phyloP scores from a whole-genome alignment of 2,113 vertebrate species.

The Corythornis vintsioides region DNA sequence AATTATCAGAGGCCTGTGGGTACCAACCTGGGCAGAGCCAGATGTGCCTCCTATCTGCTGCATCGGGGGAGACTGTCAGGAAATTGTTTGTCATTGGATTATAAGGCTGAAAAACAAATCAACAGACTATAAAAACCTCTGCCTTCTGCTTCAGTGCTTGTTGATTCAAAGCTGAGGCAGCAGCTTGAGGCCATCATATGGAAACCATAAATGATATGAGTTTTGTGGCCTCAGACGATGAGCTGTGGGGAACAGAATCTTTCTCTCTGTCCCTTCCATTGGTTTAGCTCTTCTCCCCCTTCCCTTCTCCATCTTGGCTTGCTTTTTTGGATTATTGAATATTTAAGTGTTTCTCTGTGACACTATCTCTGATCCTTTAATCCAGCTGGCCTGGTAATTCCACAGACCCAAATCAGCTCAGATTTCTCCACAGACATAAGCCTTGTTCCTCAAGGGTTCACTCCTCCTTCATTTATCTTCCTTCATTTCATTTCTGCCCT shows the following conservation, averaged over 20 bases:
- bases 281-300: not conserved
- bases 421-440: slow-evolving; percentile 64
- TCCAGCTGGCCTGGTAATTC: slow-evolving; percentile 72
- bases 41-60: not conserved
- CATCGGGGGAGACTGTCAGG: not conserved
- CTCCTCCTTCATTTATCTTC: slow-evolving; percentile 40
- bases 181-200: not conserved
- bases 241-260: not conserved
- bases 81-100: slow-evolving; percentile 34
- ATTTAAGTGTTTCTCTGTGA: slow-evolving; percentile 65
- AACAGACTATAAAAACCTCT: not conserved
- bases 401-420: slow-evolving; percentile 65
- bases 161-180: not conserved
- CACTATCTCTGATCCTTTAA: slow-evolving; percentile 73
- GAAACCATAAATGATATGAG: not conserved
- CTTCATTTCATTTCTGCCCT: slow-evolving; percentile 56
- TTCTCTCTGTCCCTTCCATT: not conserved
- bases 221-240: not conserved
- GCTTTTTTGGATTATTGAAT: slow-evolving; percentile 62
- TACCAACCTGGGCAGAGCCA: not conserved
- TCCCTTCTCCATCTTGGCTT: slow-evolving; percentile 24
- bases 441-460: slow-evolving; percentile 62
- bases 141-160: slow-evolving; percentile 22
- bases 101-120: slow-evolving; percentile 10
- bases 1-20: not conserved